These are phyloP conservation scores for Mico argentatus DNA, from an alignment of 2,797 vertebrate genomes.

Conservation along the genomic window DNA sequence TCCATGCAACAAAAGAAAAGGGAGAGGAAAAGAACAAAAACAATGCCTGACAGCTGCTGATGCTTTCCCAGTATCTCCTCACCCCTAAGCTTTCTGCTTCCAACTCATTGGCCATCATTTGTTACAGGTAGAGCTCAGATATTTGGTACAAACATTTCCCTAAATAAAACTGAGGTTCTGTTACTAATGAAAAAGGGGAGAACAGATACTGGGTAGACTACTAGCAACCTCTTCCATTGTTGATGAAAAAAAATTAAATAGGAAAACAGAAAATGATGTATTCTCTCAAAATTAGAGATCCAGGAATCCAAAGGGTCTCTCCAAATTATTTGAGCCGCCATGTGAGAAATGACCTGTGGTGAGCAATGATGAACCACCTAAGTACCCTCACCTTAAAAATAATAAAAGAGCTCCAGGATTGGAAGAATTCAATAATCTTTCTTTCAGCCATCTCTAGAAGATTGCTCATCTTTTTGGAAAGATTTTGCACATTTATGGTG, in stretches of 20 bases:
- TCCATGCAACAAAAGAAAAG: not conserved
- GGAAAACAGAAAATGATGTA: not conserved
- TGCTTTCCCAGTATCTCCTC: not conserved
- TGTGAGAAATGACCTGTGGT: not conserved
- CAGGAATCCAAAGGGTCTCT: not conserved
- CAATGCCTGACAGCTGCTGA: not conserved
- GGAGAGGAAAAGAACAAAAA: not conserved
- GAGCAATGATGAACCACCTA: not conserved
- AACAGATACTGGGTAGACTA: not conserved
- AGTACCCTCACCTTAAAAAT: not conserved
- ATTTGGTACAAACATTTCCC: not conserved
- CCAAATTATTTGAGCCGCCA: not conserved
- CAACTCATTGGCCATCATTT: not conserved
- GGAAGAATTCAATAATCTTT: not conserved
- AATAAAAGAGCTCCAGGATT: not conserved
- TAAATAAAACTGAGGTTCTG: not conserved
- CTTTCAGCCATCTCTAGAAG: not conserved
- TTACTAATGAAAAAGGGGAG: not conserved
- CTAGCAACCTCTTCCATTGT: not conserved
- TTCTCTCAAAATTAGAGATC: not conserved
- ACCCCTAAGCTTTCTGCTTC: not conserved
- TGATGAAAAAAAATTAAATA: not conserved
- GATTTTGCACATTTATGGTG: not conserved
- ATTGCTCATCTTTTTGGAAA: not conserved
- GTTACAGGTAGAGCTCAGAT: not conserved